phyloP scores from a whole-genome alignment of 2,113 vertebrate species.

The Tetrao urogallus region DNA sequence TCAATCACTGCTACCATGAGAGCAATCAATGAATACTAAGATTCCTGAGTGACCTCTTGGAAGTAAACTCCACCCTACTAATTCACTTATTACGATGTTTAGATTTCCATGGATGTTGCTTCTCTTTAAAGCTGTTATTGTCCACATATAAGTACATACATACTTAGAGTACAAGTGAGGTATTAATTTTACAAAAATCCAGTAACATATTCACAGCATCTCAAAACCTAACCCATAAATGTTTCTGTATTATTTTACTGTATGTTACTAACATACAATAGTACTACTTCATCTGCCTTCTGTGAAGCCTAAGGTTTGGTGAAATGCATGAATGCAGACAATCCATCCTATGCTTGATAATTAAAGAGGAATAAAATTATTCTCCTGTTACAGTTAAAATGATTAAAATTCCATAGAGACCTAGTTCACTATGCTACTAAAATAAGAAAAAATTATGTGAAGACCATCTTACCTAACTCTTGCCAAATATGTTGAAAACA shows the following conservation, averaged over 20 bases:
- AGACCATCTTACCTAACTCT: background rate
- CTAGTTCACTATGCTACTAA: background rate
- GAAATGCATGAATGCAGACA: background rate
- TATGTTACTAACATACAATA: background rate
- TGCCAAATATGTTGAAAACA: background rate
- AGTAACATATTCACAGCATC: background rate
- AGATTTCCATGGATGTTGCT: background rate
- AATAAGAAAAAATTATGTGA: background rate
- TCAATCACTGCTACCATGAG: background rate
- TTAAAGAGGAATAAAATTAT: background rate
- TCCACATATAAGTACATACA: accelerated
- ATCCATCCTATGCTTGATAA: background rate
- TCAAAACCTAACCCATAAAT: background rate
- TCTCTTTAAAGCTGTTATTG: background rate
- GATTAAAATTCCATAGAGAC: background rate
- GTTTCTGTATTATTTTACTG: background rate
- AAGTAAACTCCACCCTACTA: background rate
- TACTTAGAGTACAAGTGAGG: background rate
- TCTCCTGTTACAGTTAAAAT: background rate
- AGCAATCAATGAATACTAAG: background rate
- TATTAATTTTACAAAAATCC: background rate
- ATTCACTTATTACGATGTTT: background rate
- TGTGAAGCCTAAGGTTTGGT: background rate
- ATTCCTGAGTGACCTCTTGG: background rate
- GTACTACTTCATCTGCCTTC: background rate